Evolutionary conservation across 2,113 vertebrate genomes (phyloP).

Genomic region (Chaenogobius annularis): DNA sequence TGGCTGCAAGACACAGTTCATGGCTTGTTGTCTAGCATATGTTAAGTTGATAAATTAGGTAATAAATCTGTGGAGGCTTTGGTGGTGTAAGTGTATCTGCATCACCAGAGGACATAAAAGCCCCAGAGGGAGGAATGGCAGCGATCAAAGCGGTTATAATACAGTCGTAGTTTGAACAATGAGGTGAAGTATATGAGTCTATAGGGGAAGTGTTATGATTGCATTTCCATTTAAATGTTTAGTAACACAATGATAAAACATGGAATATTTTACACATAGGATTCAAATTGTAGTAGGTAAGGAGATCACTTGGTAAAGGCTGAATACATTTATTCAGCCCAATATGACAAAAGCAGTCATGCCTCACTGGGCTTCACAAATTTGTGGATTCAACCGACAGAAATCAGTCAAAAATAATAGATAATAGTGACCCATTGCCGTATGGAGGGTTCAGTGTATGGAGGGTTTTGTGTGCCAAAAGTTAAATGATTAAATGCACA

Average conservation of each 20-base stretch:
- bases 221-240: conserved; percentile 1
- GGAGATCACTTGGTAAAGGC: neutral
- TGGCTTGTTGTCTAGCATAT: conserved; percentile 10
- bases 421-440: no score
- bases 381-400: no score
- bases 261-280: neutral
- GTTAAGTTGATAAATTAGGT: conserved; percentile 23
- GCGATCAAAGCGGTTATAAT: neutral
- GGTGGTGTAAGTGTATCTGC: conserved; percentile 2
- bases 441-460: no score
- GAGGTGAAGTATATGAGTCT: neutral
- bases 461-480: no score
- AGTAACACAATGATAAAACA: neutral
- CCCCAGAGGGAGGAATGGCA: neutral
- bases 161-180: neutral
- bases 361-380: no score
- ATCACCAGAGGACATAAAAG: neutral
- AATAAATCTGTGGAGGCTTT: conserved; percentile 6
- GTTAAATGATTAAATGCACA: no score
- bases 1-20: no score
- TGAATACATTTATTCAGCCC: no score
- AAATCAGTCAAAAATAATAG: no score
- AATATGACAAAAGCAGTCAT: no score
- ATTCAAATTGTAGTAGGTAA: neutral
- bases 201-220: neutral